Evolutionary conservation across 2,888 invertebrate genomes (phyloP), one percentile per base, ranked within the genome.

Genomic region (Augochlorella aurata): DNA sequence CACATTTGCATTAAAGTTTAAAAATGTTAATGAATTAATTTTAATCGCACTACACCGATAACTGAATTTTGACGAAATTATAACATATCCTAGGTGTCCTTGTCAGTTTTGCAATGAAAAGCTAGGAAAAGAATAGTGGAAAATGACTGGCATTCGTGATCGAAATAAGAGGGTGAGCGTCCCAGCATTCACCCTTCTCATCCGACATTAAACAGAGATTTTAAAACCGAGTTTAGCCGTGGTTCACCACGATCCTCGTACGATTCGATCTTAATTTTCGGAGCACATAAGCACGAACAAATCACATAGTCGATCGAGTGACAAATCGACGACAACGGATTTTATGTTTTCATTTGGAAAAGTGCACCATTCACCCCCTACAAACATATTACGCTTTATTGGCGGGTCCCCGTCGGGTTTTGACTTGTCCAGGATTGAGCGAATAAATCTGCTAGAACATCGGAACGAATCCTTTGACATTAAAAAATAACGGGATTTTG

Each of bases 331-430:
- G 63, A 74, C 79, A 82, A 78, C 83, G 67, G 87, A 83, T 83
- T 89, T 90, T 85, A 87, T 85, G 89, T 87, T 88, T 90, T 90
- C 90, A 90, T 90, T 90, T 90, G 80, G 89, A 81, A 88, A 87
- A 90, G 90, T 90, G 89, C 89, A 87, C 78, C 81, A n/a, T 49
- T 66, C 70, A 47, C 68, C 70, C 45, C 72, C n/a, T 16, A 9
- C 45, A 29, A 74, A 65, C 81, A 66, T 82, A 79, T 84, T 75
- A 54, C 68, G 66, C 29, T 79, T 87, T 83, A 86, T 81, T 79
- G 86, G 61, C 83, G 74, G 79, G 66, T n/a, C 76, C 82, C 77
- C 63, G 69, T 18, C 52, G 7, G 29, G 52, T 52, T 58, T 54
- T 54, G n/a, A 73, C 63, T 61, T 73, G 70, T 21, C 16, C 18